Evolutionary conservation across 2,113 vertebrate species (phyloP), one percentile per base, ranked within the genome.

Genomic region (Microcebus tavaratra): DNA sequence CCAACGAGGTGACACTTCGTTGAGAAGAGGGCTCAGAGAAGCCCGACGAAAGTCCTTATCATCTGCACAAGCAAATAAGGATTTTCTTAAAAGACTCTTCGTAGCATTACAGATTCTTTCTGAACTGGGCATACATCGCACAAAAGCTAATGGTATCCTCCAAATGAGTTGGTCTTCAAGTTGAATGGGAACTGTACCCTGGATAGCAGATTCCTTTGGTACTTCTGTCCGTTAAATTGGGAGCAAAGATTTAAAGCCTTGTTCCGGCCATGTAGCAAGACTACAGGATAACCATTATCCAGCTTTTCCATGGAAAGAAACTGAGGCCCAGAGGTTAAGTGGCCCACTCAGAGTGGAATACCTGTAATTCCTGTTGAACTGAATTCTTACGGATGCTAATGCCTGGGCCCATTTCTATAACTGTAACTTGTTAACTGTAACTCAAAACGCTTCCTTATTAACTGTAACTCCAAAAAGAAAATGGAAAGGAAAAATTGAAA

Each of bases 401-500:
- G 25, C 21, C 39, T 31, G 1, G 27, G 34, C 11, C 10, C 25
- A 39, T 57, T 55, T 79, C 68, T 75, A 34, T 59, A 23, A 6
- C n/a, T 6, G n/a, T 93, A 72, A 82, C 50, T 80, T 87, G 61
- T 86, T 59, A 23, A 6, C n/a, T 6, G n/a, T 93, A 72, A 82
- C 50, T 80, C 39, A 31, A 78, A 42, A 6, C n/a, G 6, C 42
- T 81, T 82, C 42, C 9, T 81, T 87, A 68, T 86, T 78, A 83
- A 48, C 79, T 86, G 8, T 93, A 72, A 82, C 50, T 80, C 39
- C 39, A 78, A 42, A 88, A 94, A 94, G 31, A 89, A 80, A 80
- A 68, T 20, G 39, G 48, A 78, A 93, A 85, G 23, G 31, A 20
- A 48, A 4, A 36, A 23, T 21, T 17, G 7, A 50, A 73, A 20